phyloP scores from a whole-genome alignment of 2,113 vertebrate genomes.

The Trogon surrucura region DNA sequence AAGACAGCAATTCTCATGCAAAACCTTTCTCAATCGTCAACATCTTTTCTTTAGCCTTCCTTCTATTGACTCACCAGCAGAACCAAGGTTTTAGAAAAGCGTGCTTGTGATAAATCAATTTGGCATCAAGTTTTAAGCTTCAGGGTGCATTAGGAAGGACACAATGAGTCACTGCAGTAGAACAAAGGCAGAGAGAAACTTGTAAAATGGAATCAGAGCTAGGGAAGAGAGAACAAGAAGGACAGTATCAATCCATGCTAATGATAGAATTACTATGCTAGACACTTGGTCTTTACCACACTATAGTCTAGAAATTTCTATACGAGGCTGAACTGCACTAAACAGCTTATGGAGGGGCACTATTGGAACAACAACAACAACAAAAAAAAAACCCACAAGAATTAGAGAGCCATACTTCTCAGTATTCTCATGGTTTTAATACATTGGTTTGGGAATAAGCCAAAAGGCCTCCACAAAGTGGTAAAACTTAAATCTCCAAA shows the following conservation, averaged over 20 bases:
- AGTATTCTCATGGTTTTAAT: not conserved
- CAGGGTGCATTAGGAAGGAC: not conserved
- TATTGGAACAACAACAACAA: not conserved
- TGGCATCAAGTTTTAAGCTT: not conserved
- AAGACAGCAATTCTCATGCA: not conserved
- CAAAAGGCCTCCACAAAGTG: not conserved
- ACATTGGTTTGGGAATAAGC: not conserved
- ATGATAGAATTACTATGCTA: not conserved
- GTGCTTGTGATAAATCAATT: not conserved
- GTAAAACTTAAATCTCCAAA: conserved; percentile 23
- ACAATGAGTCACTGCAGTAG: not conserved
- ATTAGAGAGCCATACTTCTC: not conserved
- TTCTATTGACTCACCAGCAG: not conserved
- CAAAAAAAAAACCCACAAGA: not conserved
- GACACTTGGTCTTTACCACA: not conserved
- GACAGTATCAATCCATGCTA: not conserved
- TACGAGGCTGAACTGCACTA: not conserved
- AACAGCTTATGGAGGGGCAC: not conserved
- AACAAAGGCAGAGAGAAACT: not conserved
- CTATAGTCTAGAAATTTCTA: not conserved
- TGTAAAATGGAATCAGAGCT: not conserved
- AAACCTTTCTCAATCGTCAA: not conserved
- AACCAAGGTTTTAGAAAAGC: not conserved
- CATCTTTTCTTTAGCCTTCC: not conserved
- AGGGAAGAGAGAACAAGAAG: not conserved